These are phyloP conservation scores for Etia nguti DNA, from an alignment of 2,113 vertebrate species.

Conservation along the genomic window DNA sequence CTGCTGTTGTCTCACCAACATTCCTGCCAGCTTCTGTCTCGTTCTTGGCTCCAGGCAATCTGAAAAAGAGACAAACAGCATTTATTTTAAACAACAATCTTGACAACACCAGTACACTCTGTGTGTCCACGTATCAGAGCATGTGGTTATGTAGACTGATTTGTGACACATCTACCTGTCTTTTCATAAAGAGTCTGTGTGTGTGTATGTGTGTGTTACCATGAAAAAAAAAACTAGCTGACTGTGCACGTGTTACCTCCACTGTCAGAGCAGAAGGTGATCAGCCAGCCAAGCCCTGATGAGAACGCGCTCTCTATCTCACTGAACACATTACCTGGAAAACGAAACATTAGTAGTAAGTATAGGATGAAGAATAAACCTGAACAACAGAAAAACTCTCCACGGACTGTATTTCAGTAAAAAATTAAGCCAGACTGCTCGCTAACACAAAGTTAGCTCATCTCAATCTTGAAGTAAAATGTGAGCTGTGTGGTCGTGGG, in stretches of 20 bases:
- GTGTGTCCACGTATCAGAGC: not conserved
- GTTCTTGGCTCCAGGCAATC: constrained; percentile 89
- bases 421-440: not conserved
- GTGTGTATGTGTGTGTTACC: not conserved
- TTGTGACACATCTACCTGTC: not conserved
- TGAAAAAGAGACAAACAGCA: constrained; percentile 55
- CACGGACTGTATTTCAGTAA: not conserved
- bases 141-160: not conserved
- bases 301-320: constrained; percentile 85
- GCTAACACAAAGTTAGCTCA: not conserved
- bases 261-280: constrained; percentile 86
- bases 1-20: constrained; percentile 83
- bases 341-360: not conserved
- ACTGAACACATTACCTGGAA: constrained; percentile 85
- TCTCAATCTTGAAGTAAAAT: not conserved
- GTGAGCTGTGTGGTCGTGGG: rapidly evolving
- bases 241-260: constrained; percentile 76
- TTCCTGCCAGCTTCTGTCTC: constrained; percentile 87
- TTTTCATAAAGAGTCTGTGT: not conserved
- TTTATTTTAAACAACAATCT: not conserved
- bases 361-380: not conserved
- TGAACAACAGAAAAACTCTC: not conserved
- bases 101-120: not conserved
- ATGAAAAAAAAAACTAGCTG: not conserved
- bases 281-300: constrained; percentile 85